phyloP scores from a whole-genome alignment of 37 sponge, comb jelly and placozoan species.

The Petrosia ficiformis region DNA sequence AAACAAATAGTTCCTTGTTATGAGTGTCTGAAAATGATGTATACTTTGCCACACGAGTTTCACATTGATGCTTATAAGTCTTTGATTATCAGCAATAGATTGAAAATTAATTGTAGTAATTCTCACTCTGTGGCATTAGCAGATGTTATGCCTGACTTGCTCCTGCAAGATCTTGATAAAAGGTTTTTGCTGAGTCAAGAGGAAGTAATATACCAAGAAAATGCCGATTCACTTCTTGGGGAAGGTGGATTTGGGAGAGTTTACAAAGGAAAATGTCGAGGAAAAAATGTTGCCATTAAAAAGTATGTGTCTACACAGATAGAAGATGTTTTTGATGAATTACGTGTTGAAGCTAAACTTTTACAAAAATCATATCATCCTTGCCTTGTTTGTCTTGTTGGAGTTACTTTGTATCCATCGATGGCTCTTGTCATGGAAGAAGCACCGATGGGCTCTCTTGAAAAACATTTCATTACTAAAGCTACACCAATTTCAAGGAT shows the following conservation, averaged over 20 bases:
- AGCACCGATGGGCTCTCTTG: constrained; percentile 76
- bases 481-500: constrained; percentile 52
- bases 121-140: constrained; percentile 48
- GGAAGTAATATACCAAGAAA: constrained; percentile 53
- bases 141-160: constrained; percentile 86
- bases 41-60: constrained; percentile 43
- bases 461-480: constrained; percentile 38
- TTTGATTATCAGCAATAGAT: constrained; percentile 22
- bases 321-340: constrained; percentile 43
- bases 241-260: constrained; percentile 84
- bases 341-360: constrained; percentile 61
- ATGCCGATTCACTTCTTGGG: constrained; percentile 66
- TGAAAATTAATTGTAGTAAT: constrained; percentile 37
- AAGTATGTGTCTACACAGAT: constrained; percentile 66
- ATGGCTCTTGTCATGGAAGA: constrained; percentile 79
- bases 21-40: constrained; percentile 47
- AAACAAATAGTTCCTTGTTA: constrained; percentile 63
- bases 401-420: constrained; percentile 60
- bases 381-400: constrained; percentile 76
- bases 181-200: constrained; percentile 58
- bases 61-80: constrained; percentile 26
- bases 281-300: constrained; percentile 64
- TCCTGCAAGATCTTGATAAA: constrained; percentile 68
- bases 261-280: constrained; percentile 60
- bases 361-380: constrained; percentile 68